A percentile compares a stretch with the other conserved stretches of the same genome.
phyloP scores from a whole-genome alignment of 2,113 vertebrate species.

The Blennius ocellaris region DNA sequence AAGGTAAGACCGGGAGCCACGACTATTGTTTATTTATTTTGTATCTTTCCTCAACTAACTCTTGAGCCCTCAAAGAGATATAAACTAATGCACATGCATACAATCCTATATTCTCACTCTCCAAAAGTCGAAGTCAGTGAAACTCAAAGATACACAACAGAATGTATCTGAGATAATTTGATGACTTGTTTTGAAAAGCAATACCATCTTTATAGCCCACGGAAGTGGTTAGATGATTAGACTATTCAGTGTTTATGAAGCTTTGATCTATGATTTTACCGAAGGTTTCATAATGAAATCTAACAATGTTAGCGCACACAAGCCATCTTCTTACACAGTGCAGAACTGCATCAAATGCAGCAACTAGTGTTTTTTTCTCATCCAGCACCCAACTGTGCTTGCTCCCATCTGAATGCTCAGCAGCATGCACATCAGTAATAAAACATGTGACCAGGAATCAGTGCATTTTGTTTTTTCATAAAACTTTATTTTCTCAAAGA shows the following conservation, averaged over 20 bases:
- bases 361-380: too few relatives aligned
- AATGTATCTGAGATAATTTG: slow-evolving; percentile 43
- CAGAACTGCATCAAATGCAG: too few relatives aligned
- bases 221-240: background rate
- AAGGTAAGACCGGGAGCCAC: slow-evolving; percentile 74
- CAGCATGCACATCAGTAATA: too few relatives aligned
- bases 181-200: background rate
- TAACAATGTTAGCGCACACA: background rate
- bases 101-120: slow-evolving; percentile 19
- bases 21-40: slow-evolving; percentile 42
- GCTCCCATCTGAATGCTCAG: too few relatives aligned
- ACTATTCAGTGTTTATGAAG: background rate
- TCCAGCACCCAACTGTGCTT: too few relatives aligned
- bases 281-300: background rate
- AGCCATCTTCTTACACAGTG: too few relatives aligned
- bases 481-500: too few relatives aligned
- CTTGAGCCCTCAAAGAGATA: slow-evolving; percentile 61
- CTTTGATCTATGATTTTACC: background rate
- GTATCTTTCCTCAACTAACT: slow-evolving; percentile 61
- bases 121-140: slow-evolving; percentile 27
- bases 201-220: background rate
- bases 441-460: too few relatives aligned
- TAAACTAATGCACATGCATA: slow-evolving; percentile 44
- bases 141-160: slow-evolving; percentile 40
- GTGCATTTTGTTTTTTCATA: too few relatives aligned